Conservation (phyloP, 2,113 vertebrate species). For the Xenus cinereus region DNA sequence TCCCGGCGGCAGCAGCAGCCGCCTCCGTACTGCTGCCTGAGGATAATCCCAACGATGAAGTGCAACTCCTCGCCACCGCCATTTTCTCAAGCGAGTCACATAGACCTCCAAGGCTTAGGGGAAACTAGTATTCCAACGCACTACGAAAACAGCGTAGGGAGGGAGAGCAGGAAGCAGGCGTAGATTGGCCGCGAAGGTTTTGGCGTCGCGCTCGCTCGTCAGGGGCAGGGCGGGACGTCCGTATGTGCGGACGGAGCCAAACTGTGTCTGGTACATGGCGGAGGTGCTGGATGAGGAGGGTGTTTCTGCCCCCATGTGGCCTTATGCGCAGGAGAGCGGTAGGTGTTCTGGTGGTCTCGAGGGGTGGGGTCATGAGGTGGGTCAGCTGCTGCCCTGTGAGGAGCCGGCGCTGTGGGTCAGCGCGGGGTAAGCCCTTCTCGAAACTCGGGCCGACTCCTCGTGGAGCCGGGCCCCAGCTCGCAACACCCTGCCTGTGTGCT, state of each 20-base stretch:
- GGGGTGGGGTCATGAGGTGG: not conserved
- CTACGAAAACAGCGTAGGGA: constrained; percentile 29
- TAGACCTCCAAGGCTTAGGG: constrained; percentile 56
- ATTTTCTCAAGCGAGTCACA: constrained; percentile 82
- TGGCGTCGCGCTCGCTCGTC: not conserved
- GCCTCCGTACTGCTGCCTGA: constrained; percentile 25
- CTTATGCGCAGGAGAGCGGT: not conserved
- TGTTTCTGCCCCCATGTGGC: not conserved
- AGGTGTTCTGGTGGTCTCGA: not conserved
- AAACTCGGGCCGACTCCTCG: not conserved
- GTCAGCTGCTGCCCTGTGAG: not conserved
- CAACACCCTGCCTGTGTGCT: not conserved
- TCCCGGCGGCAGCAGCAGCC: not conserved
- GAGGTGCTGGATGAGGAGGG: too few species aligned
- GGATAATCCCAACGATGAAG: constrained; percentile 71
- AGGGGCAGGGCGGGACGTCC: not conserved
- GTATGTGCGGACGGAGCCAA: not conserved
- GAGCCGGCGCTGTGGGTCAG: not conserved
- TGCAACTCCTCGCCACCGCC: constrained; percentile 82
- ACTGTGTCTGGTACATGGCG: not conserved
- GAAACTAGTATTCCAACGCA: not conserved
- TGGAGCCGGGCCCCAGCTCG: not conserved
- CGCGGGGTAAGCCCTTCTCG: not conserved
- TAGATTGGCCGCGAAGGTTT: not conserved
- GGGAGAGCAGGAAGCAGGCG: constrained; percentile 37